A percentile compares a stretch with the other conserved stretches of the same genome.
These are phyloP conservation scores for Mactromeris polynyma DNA, from an alignment of 2,888 invertebrate species.

Conservation along the genomic window DNA sequence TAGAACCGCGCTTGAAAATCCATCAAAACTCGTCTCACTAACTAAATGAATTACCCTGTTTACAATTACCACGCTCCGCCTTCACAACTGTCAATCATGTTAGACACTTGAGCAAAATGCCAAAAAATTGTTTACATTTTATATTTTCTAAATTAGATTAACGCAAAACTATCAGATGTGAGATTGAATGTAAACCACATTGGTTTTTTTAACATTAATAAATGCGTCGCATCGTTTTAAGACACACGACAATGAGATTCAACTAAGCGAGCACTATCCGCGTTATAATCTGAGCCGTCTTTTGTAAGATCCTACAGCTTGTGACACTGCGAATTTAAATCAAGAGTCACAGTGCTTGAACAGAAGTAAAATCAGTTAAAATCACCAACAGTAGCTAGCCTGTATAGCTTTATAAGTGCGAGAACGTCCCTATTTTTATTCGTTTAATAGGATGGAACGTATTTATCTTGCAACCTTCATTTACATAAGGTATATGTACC, in stretches of 20 bases:
- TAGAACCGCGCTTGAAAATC: slow-evolving; percentile 41
- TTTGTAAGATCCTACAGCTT: slow-evolving; percentile 33
- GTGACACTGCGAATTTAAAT: slow-evolving; percentile 55
- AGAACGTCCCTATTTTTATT: not conserved
- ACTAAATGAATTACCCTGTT: slow-evolving; percentile 39
- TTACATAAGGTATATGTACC: slow-evolving; percentile 45
- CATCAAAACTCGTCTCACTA: slow-evolving; percentile 45
- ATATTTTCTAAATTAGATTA: slow-evolving; percentile 40
- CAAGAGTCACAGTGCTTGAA: slow-evolving; percentile 36
- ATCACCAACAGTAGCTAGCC: slow-evolving; percentile 33
- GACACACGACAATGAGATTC: slow-evolving; percentile 34
- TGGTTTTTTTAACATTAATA: not conserved
- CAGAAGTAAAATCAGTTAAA: slow-evolving; percentile 17
- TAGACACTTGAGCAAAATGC: slow-evolving; percentile 33
- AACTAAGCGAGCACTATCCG: slow-evolving; percentile 38
- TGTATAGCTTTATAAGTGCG: not conserved
- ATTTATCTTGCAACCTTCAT: slow-evolving; percentile 22
- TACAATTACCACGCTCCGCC: slow-evolving; percentile 32
- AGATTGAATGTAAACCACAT: slow-evolving; percentile 20
- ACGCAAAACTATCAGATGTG: slow-evolving; percentile 30
- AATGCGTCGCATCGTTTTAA: slow-evolving; percentile 20
- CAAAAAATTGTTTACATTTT: slow-evolving; percentile 29
- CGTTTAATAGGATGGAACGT: not conserved
- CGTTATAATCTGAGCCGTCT: slow-evolving; percentile 33
- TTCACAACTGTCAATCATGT: slow-evolving; percentile 38